Percentiles rank a stretch among this genome's conserved stretches.
Evolutionary conservation across 2,888 invertebrate species (phyloP).

Genomic region (Nomada hirtipes): DNA sequence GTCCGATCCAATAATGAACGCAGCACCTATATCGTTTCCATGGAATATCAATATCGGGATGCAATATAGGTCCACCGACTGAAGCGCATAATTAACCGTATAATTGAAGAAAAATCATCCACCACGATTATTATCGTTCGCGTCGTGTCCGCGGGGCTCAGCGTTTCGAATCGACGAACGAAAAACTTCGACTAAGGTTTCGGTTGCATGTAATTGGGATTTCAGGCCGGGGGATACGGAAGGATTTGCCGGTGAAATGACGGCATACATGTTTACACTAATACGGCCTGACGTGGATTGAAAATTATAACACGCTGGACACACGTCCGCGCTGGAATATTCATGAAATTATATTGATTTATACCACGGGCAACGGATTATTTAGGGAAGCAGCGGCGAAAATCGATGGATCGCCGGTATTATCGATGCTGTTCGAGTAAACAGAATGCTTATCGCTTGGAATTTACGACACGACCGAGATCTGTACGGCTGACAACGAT

Average conservation of each 20-base stretch:
- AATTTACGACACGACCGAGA: constrained; percentile 6
- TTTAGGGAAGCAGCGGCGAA: constrained; percentile 41
- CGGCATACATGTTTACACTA: constrained; percentile 59
- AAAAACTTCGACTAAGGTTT: not conserved
- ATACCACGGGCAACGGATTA: constrained; percentile 45
- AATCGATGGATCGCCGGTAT: constrained; percentile 35
- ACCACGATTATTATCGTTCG: too few relatives aligned
- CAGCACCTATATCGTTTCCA: too few relatives aligned
- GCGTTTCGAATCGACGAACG: constrained; percentile 23
- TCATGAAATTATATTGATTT: constrained; percentile 67
- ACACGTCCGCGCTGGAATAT: constrained; percentile 57
- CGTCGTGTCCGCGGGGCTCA: not conserved
- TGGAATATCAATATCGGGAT: too few relatives aligned
- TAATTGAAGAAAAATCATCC: too few relatives aligned
- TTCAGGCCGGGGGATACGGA: constrained; percentile 50
- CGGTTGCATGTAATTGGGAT: constrained; percentile 53
- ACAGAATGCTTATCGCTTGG: constrained; percentile 10
- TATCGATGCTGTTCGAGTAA: constrained; percentile 17
- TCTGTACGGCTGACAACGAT: not conserved
- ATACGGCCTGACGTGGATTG: constrained; percentile 64
- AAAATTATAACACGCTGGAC: constrained; percentile 65
- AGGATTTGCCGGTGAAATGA: constrained; percentile 61
- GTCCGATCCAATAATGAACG: too few relatives aligned
- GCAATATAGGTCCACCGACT: too few relatives aligned
- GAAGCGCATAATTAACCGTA: too few relatives aligned